These are phyloP conservation scores for Dorcus hopei DNA, from an alignment of 2,888 invertebrate genomes.

Conservation along the genomic window DNA sequence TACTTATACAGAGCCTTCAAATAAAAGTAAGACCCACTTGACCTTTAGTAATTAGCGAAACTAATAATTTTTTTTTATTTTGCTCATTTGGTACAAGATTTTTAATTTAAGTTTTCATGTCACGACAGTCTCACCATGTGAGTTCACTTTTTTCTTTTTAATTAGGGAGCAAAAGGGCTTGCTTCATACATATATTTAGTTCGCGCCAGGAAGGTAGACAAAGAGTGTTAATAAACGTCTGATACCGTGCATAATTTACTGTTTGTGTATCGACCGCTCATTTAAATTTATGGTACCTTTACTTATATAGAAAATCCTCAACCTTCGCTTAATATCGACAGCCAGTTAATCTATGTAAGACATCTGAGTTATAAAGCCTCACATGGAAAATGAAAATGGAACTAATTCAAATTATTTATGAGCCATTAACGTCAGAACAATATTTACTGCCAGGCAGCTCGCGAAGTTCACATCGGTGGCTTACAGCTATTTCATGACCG, in stretches of 20 bases:
- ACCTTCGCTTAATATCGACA: constrained; percentile 16
- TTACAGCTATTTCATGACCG: constrained; percentile 19
- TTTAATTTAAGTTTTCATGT: too few relatives aligned
- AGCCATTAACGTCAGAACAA: constrained; percentile 28
- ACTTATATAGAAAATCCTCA: constrained; percentile 16
- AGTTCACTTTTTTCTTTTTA: too few relatives aligned
- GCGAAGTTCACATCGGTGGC: constrained; percentile 27
- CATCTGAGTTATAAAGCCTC: constrained; percentile 28
- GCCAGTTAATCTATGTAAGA: constrained; percentile 29
- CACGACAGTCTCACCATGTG: too few relatives aligned
- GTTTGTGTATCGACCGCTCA: not conserved
- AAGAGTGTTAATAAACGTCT: not conserved
- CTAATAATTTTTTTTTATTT: too few relatives aligned
- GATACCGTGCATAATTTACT: not conserved
- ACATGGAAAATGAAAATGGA: constrained; percentile 32
- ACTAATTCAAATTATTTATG: constrained; percentile 35
- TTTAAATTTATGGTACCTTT: constrained; percentile 7
- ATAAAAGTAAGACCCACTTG: too few relatives aligned
- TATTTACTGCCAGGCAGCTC: constrained; percentile 26
- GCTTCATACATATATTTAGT: not conserved
- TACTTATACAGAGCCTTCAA: too few relatives aligned
- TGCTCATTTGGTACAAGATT: too few relatives aligned
- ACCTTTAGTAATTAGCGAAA: too few relatives aligned
- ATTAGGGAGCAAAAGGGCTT: not conserved
- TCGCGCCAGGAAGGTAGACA: too few relatives aligned